Base-by-base conservation (phyloP, 2,113 vertebrate genomes). In the Paedocypris sp. region DNA sequence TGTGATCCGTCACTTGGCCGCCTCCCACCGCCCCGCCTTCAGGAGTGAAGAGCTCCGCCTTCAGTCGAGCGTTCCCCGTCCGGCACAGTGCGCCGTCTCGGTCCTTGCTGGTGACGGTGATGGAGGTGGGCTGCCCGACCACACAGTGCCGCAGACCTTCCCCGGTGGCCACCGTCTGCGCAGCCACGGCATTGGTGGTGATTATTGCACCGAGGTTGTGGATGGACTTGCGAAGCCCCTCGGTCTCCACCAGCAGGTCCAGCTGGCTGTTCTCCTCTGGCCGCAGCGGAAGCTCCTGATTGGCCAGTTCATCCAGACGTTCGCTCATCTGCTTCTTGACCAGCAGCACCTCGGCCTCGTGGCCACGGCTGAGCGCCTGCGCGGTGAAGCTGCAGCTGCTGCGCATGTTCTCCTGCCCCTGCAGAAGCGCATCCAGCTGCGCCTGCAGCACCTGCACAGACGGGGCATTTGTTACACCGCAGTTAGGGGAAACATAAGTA, bases 311-410 rank as follows among this genome's bases (percentile, higher is more conserved):
- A 0, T 78, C 77, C 42, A 98, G 87, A 36, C 92, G 90, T 75
- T 94, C 92, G 3, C 92, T 91, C 92, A 98, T 93, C 73, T 98
- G 93, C 74, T 97, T 96, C 85, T 92, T 94, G 46, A 96, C 91
- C 75, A 97, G 84, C 64, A 98, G 85, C 59, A 97, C 93, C 76
- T 98, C 95, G 0, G 91, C 92, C 75, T 97, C 95, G 0, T 87
- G 91, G 83, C 93, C 91, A 0, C 91, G 92, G 77, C 83, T 85
- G 61, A 98, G 88, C 1, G 94, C 90, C 77, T 94, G 92, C 46
- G 94, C 91, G 0, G 94, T 93, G 73, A 98, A 96, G 79, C 77
- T 91, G 67, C 93, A 98, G 82, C 91, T 91, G 72, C 90, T 96
- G 79, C 84, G 87, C 52, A 98, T 97, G 61, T 83, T 89, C 50